phyloP scores from a whole-genome alignment of 2,797 vertebrate species.

The Setipinna tenuifilis region DNA sequence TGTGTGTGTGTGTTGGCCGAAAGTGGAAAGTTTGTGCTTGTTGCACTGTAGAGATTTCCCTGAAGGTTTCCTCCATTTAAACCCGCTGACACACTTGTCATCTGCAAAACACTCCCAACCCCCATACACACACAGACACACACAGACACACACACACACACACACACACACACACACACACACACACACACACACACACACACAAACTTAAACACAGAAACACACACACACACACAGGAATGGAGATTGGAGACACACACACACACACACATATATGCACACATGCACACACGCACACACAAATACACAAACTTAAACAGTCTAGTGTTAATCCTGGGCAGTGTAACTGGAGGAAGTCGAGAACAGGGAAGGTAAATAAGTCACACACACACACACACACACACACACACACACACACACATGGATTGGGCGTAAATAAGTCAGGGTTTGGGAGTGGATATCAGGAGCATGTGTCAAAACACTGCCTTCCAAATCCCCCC shows the following conservation, averaged over 20 bases:
- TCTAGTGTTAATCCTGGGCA: no score
- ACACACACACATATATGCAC: background rate
- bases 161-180: background rate
- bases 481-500: background rate
- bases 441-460: background rate
- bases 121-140: background rate
- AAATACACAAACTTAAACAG: no score
- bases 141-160: background rate
- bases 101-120: slow-evolving; percentile 36
- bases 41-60: slow-evolving; percentile 60
- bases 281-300: no score
- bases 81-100: slow-evolving; percentile 58
- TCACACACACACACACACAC: slow-evolving; percentile 4
- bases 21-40: slow-evolving; percentile 44
- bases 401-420: no score
- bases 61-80: slow-evolving; percentile 58
- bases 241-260: no score
- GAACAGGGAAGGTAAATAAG: no score
- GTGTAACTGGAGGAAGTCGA: no score
- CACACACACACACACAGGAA: background rate
- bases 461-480: slow-evolving; percentile 2
- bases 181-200: background rate
- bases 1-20: slow-evolving; percentile 45
- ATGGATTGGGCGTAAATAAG: no score
- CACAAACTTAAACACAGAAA: background rate